A percentile compares a stretch with the other conserved stretches of the same genome.
These are phyloP conservation scores for Spongia lamella DNA, from an alignment of 37 sponge, comb jelly and placozoan species.

Conservation along the genomic window DNA sequence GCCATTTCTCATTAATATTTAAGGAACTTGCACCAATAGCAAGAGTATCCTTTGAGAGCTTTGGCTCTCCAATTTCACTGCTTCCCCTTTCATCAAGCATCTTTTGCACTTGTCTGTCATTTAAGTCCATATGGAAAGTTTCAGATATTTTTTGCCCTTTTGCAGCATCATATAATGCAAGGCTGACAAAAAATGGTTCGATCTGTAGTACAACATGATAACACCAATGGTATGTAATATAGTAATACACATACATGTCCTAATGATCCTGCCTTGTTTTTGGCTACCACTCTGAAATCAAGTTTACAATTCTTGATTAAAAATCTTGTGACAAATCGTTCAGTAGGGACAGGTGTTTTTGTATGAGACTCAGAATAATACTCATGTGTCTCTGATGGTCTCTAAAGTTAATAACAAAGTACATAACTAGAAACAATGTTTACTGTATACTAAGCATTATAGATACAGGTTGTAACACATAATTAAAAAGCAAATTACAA, in stretches of 20 bases:
- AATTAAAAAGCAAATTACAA: no score
- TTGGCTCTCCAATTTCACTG: no score
- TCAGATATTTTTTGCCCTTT: conserved; percentile 85
- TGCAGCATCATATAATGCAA: conserved; percentile 81
- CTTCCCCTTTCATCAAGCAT: conserved; percentile 2
- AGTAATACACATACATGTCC: conserved; percentile 38
- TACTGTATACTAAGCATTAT: no score
- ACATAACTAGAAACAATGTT: no score
- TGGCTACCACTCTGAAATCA: conserved; percentile 28
- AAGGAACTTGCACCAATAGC: conserved; percentile 9
- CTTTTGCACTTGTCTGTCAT: conserved; percentile 46
- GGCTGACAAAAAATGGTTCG: conserved; percentile 84
- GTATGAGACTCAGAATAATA: no score
- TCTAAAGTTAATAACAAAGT: no score
- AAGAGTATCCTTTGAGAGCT: neutral
- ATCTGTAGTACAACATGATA: conserved; percentile 40
- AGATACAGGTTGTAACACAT: no score
- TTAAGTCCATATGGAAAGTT: conserved; percentile 87
- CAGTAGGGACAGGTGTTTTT: conserved; percentile 33
- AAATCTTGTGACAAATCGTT: conserved; percentile 54
- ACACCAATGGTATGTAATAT: neutral
- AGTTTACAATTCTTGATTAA: conserved; percentile 43
- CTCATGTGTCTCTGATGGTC: no score
- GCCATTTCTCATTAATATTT: conserved; percentile 13
- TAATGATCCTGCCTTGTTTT: conserved; percentile 33